Percentiles rank a stretch among this genome's conserved stretches.
Conservation (phyloP, 2,888 invertebrate species). For the Neoscelio sp. region DNA sequence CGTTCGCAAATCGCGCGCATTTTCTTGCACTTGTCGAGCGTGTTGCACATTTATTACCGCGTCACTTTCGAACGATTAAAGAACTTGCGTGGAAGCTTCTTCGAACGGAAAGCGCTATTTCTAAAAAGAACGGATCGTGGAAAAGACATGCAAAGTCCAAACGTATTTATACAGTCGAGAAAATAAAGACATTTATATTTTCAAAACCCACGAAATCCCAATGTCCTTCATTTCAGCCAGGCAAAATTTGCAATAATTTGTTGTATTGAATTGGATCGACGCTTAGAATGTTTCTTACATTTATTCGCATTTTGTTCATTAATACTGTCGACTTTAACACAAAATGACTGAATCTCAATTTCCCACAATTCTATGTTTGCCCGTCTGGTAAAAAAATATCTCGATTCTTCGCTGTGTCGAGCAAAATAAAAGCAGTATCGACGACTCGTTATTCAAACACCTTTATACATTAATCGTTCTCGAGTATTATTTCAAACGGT, state of each 20-base stretch:
- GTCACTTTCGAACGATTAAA: too few relatives aligned
- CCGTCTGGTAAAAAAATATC: slow-evolving; percentile 37
- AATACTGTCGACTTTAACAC: too few relatives aligned
- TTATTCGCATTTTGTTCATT: too few relatives aligned
- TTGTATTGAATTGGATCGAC: too few relatives aligned
- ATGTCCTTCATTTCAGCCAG: too few relatives aligned
- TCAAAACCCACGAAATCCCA: too few relatives aligned
- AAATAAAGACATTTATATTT: too few relatives aligned
- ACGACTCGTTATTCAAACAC: not conserved
- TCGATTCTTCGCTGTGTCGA: slow-evolving; percentile 9
- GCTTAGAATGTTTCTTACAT: too few relatives aligned
- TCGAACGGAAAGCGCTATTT: slow-evolving; percentile 21
- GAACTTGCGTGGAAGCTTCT: slow-evolving; percentile 5
- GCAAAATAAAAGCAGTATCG: not conserved
- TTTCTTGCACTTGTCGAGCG: slow-evolving; percentile 3
- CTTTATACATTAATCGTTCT: not conserved
- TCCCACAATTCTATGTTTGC: slow-evolving; percentile 10
- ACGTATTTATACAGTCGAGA: too few relatives aligned
- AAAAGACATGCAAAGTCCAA: too few relatives aligned
- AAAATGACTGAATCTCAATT: not conserved
- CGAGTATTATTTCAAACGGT: slow-evolving; percentile 27
- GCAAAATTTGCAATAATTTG: too few relatives aligned
- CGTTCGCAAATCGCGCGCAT: slow-evolving; percentile 2
- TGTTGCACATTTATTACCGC: slow-evolving; percentile 20
- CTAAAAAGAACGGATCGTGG: slow-evolving; percentile 26